Evolutionary conservation across 2,113 vertebrate species (phyloP), one percentile per base, ranked within the genome.

Genomic region (Onychorhynchus coronatus): DNA sequence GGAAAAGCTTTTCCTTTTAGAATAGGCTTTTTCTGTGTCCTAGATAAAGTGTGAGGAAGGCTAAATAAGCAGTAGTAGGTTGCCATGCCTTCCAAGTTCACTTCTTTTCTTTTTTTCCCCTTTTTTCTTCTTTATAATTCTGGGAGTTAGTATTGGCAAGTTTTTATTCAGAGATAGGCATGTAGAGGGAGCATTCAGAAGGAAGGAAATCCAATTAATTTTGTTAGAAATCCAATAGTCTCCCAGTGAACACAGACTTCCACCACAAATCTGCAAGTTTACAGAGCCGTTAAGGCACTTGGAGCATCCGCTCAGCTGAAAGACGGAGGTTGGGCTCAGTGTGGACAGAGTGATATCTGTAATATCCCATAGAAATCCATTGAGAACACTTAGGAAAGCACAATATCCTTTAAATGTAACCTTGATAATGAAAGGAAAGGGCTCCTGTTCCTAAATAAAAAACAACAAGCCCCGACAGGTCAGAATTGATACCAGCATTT

Each of bases 341-440:
- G 73, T 61, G 46, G 77, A 33, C 89, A 94, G 93, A 93, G 52
- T 67, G 89, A 95, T 96, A 89, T 88, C 88, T 91, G 75, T 91
- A 95, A 96, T 75, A 93, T 89, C 88, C 72, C 59, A 71, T 41
- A 92, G 71, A 39, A 70, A 91, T 95, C 97, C 94, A 93, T 35
- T 62, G 91, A 96, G 92, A 91, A 92, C 96, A 93, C 55, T 91
- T 94, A 95, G 24, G 59, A 53, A 95, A 95, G 93, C 42, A 52
- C 91, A 91, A 81, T 77, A 91, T 90, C 74, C 94, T 97, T 96
- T 96, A 95, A 97, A 96, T 90, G 84, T 82, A 94, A 90, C 87
- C 84, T 89, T 76, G 88, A 70, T 97, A 97, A 95, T 95, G 73
- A 95, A 97, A 95, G 90, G 76, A 95, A 96, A 91, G 70, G 67